Evolutionary conservation across 1,140 invertebrate species (phyloP), one percentile per base, ranked within the genome.

Genomic region (Rhagoletis pomonella): DNA sequence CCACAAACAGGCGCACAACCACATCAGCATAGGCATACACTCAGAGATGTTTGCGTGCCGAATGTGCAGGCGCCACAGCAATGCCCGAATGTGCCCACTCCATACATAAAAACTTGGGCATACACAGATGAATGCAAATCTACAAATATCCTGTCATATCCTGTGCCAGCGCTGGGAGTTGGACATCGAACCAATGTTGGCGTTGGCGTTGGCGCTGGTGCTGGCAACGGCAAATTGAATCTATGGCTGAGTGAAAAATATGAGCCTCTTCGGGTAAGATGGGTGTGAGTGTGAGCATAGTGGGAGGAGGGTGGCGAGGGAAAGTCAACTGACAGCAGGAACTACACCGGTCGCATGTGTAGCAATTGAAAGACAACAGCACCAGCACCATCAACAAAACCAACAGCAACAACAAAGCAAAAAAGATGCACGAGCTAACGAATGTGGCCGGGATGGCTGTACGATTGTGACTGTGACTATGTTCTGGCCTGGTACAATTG

Each of bases 171-270:
- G n/a, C 44, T 9, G 47, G 47, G 44, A 55, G 44, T 81, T 58
- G 47, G 47, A 19, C 50, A 50, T 81, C 47, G 50, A 19, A 50
- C 69, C 47, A 81, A 9, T 81, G 29, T 29, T 29, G 29, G 29
- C 29, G 29, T 29, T 29, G 29, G 29, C 29, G 29, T 29, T 29
- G 29, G 29, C 29, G 29, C 29, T 29, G 73, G 73, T 81, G 47
- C 73, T 81, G 73, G 73, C 9, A 55, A 81, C 50, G 73, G 47
- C 44, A 81, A 81, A 81, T 81, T 81, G 73, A 81, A 81, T 81
- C 73, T 81, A 81, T 81, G 50, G 73, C 44, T 81, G 73, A 81
- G 73, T 81, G 73, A 81, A 81, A 81, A 55, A 81, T 81, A 81
- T 81, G 73, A 50, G n/a, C 73, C 29, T 29, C 29, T 29, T 29